Evolutionary conservation across 2,797 vertebrate species (phyloP), one percentile per base, ranked within the genome.

Genomic region (Australoheros facetus): DNA sequence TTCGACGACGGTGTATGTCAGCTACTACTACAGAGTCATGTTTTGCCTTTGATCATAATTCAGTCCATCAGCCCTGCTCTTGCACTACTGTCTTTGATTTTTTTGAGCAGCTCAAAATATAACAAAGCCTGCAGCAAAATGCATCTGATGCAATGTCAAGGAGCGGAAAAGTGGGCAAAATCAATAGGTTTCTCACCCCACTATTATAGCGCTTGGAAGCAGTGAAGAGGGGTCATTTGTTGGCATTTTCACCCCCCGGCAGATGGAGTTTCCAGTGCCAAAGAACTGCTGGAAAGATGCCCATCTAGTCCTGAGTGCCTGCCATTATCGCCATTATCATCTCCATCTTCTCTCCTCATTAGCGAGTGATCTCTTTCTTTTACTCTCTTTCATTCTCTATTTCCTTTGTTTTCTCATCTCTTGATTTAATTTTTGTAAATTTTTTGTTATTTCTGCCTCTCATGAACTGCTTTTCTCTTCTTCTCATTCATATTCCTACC

Each of bases 61-160:
- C 88, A 58, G 59, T 88, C 88, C 82, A 82, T 90, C 89, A 80
- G 72, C 82, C 66, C 42, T 48, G 80, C 84, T 87, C 71, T 73
- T 9, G 66, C 82, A 5, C 84, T 72, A 21, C 66, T 10, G 4
- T 88, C 81, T 92, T 93, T 94, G 88, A 93, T 91, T 92, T 86
- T 45, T 84, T 58, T 84, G 70, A 88, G 84, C 70, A 70, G 85
- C 85, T 85, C 80, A 58, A 89, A 92, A 91, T 91, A 85, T 84
- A 92, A 92, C 91, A 90, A 89, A 90, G 90, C 93, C 91, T 26
- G 73, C 77, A 89, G 92, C 90, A 87, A 91, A 91, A 91, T 80
- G 83, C 91, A 91, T 92, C 88, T 88, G 90, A 92, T 89, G 85
- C 85, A 84, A 89, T 92, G 91, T 92, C 89, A 92, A 94, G 91